phyloP scores from a whole-genome alignment of 2,797 vertebrate species.

The Rhodeus uyekii region DNA sequence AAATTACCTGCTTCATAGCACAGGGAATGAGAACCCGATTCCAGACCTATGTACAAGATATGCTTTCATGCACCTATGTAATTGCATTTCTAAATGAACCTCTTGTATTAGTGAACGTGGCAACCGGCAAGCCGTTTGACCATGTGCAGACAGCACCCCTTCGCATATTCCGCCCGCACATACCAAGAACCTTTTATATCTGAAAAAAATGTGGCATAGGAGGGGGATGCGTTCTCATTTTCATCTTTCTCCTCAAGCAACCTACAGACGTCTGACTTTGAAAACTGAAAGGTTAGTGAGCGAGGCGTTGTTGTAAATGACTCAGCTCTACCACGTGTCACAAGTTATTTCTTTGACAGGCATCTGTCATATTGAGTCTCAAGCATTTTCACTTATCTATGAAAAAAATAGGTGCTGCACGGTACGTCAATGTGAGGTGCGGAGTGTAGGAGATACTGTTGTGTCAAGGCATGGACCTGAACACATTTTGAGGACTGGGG shows the following conservation, averaged over 20 bases:
- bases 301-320: constrained; percentile 31
- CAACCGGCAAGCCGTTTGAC: constrained; percentile 26
- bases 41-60: constrained; percentile 56
- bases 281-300: constrained; percentile 29
- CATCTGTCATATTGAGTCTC: constrained; percentile 41
- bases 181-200: background rate
- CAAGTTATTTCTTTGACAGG: constrained; percentile 42
- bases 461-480: background rate
- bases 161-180: constrained; percentile 11
- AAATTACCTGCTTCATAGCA: constrained; percentile 76
- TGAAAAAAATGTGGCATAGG: constrained; percentile 12
- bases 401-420: background rate
- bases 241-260: constrained; percentile 26
- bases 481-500: background rate
- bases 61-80: constrained; percentile 72
- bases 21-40: constrained; percentile 76
- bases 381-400: constrained; percentile 38
- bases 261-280: constrained; percentile 24
- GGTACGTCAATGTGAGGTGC: background rate
- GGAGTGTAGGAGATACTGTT: constrained; percentile 18
- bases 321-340: constrained; percentile 35
- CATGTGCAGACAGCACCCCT: background rate
- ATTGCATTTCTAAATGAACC: constrained; percentile 76
- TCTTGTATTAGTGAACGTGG: constrained; percentile 23
- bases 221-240: background rate